phyloP scores from a whole-genome alignment of 2,113 vertebrate species.

The Urocynchramus pylzowi region DNA sequence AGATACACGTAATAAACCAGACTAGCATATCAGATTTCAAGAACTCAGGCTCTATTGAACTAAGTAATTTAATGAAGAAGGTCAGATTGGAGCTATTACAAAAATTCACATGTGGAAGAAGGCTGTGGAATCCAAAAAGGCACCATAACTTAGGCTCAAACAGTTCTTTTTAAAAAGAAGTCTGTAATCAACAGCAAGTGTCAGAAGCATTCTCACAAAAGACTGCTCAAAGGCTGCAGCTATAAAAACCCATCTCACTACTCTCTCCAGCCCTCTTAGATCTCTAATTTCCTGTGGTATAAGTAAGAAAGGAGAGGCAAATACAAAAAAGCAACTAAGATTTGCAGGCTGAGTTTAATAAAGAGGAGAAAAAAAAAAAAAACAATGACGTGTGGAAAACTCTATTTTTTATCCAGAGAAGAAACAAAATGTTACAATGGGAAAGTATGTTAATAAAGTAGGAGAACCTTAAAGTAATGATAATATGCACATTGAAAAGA shows the following conservation, averaged over 20 bases:
- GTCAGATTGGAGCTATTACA: conserved; percentile 19
- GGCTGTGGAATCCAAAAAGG: conserved; percentile 5
- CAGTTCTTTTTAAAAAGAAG: background rate
- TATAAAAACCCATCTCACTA: background rate
- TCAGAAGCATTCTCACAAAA: background rate
- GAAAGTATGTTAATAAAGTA: background rate
- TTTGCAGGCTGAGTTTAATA: background rate
- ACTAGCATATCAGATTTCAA: conserved; percentile 5
- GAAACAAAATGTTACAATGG: background rate
- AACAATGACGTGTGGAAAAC: background rate
- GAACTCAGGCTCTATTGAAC: background rate
- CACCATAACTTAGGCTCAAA: background rate
- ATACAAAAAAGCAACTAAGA: background rate
- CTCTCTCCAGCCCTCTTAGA: background rate
- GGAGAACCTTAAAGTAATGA: background rate
- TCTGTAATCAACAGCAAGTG: background rate
- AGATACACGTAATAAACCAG: background rate
- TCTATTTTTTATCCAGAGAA: background rate
- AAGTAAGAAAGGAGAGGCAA: background rate
- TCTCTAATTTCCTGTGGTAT: background rate
- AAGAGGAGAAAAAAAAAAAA: background rate
- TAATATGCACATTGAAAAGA: background rate
- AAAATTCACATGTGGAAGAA: conserved; percentile 28
- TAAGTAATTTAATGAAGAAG: conserved; percentile 1
- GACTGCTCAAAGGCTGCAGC: background rate